A percentile compares a stretch with the other conserved stretches of the same genome.
Evolutionary conservation across 1,140 invertebrate species (phyloP).

Genomic region (Contarinia nasturtii): DNA sequence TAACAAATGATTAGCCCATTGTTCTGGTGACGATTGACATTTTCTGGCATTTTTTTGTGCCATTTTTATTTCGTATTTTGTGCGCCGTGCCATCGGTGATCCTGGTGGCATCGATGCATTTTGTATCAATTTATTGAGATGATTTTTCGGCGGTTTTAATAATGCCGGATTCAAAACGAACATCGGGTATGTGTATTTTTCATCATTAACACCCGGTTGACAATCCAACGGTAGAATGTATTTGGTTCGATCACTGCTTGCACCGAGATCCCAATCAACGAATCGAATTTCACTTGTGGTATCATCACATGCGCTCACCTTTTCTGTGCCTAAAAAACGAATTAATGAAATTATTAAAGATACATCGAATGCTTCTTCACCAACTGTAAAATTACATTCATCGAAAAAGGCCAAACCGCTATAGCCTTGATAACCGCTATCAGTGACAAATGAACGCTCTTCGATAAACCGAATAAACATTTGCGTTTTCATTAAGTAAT

Average conservation of each 20-base stretch:
- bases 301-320: constrained; percentile 40
- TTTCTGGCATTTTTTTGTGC: constrained; percentile 74
- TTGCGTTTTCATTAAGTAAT: constrained; percentile 77
- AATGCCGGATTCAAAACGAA: constrained; percentile 31
- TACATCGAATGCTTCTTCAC: constrained; percentile 93
- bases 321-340: constrained; percentile 79
- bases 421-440: constrained; percentile 67
- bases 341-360: too few species aligned
- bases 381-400: constrained; percentile 71
- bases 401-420: constrained; percentile 93
- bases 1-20: constrained; percentile 82
- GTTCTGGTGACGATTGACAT: constrained; percentile 51
- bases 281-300: constrained; percentile 33
- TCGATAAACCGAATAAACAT: constrained; percentile 98
- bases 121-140: constrained; percentile 20
- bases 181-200: constrained; percentile 28
- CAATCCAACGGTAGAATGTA: constrained; percentile 87
- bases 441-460: constrained; percentile 94
- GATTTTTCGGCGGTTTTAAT: constrained; percentile 23
- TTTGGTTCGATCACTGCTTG: constrained; percentile 72
- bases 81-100: constrained; percentile 77
- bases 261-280: constrained; percentile 46
- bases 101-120: constrained; percentile 41
- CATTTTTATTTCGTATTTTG: constrained; percentile 85
- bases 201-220: constrained; percentile 17